phyloP scores from a whole-genome alignment of 2,113 vertebrate species.

The Aplodontia rufa region DNA sequence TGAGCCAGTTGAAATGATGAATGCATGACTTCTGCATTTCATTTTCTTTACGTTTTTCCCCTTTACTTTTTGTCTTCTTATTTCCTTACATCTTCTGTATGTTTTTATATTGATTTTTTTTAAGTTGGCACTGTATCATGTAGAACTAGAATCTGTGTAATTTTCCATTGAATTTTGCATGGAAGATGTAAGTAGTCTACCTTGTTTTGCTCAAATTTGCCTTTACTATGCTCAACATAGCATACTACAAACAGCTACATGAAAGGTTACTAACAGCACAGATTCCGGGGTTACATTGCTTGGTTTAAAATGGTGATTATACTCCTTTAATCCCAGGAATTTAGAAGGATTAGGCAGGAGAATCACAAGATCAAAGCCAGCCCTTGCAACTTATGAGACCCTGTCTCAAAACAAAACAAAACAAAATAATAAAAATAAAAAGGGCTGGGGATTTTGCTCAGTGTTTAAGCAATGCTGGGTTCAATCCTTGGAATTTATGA shows the following conservation, averaged over 20 bases:
- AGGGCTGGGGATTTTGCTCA: too few species aligned
- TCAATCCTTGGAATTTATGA: too few species aligned
- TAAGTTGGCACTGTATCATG: not conserved
- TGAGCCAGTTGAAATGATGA: not conserved
- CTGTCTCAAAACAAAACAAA: too few species aligned
- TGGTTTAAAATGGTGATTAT: not conserved
- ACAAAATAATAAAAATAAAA: too few species aligned
- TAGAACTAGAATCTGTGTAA: not conserved
- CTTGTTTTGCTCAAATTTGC: not conserved
- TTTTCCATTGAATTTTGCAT: not conserved
- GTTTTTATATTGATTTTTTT: not conserved
- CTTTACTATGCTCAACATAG: not conserved
- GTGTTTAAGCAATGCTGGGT: too few species aligned
- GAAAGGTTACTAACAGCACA: not conserved
- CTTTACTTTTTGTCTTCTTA: not conserved
- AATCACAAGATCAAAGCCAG: too few species aligned
- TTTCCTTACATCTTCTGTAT: not conserved
- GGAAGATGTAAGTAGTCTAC: not conserved
- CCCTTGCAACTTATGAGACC: too few species aligned
- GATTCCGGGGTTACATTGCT: not conserved
- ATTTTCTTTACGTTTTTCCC: not conserved
- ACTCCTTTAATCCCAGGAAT: too few species aligned
- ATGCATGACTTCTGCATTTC: not conserved
- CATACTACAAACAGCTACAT: not conserved
- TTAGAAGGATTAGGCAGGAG: too few species aligned